Percentiles rank a stretch among this genome's conserved stretches.
Evolutionary conservation across 30 jellyfish, hydroid and myxozoan genomes (phyloP).

Genomic region (Rhopilema esculentum): DNA sequence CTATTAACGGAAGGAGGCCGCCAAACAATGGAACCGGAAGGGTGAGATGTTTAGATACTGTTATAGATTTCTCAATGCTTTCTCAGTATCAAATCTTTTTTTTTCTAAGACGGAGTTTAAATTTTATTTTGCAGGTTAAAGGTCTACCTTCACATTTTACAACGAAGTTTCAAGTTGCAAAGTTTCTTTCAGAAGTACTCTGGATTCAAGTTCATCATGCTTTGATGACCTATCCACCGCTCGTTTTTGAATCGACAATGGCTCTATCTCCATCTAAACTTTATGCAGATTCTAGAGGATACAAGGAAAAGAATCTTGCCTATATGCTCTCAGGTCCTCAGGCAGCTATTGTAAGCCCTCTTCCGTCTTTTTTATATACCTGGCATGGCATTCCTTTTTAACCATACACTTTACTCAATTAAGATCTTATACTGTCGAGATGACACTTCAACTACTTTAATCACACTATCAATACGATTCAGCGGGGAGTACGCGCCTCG

Average conservation of each 20-base stretch:
- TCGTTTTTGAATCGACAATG: slow-evolving; percentile 55
- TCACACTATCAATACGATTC: too few relatives aligned
- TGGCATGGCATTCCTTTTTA: too few relatives aligned
- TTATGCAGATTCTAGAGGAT: slow-evolving; percentile 57
- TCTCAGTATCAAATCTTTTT: too few relatives aligned
- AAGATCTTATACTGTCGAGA: too few relatives aligned
- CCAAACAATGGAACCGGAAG: slow-evolving; percentile 67
- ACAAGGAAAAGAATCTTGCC: slow-evolving; percentile 5
- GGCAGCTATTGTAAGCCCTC: neutral
- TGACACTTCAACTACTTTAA: too few relatives aligned
- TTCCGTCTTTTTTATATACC: too few relatives aligned
- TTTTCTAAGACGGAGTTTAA: too few relatives aligned
- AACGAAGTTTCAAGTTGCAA: slow-evolving; percentile 37
- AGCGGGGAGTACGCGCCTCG: too few relatives aligned
- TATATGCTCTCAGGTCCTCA: slow-evolving; percentile 59
- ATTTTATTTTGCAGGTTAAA: slow-evolving; percentile 37
- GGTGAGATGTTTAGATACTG: slow-evolving; percentile 10
- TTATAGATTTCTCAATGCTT: neutral
- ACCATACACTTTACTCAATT: too few relatives aligned
- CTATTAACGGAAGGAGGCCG: slow-evolving; percentile 37
- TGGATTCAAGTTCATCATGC: slow-evolving; percentile 87
- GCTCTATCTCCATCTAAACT: slow-evolving; percentile 69
- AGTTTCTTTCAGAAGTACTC: slow-evolving; percentile 45
- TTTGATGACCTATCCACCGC: slow-evolving; percentile 65
- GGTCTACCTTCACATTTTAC: slow-evolving; percentile 77